A percentile compares a stretch with the other conserved stretches of the same genome.
These are phyloP conservation scores for Calameuta idolon DNA, from an alignment of 2,888 invertebrate genomes.

Conservation along the genomic window DNA sequence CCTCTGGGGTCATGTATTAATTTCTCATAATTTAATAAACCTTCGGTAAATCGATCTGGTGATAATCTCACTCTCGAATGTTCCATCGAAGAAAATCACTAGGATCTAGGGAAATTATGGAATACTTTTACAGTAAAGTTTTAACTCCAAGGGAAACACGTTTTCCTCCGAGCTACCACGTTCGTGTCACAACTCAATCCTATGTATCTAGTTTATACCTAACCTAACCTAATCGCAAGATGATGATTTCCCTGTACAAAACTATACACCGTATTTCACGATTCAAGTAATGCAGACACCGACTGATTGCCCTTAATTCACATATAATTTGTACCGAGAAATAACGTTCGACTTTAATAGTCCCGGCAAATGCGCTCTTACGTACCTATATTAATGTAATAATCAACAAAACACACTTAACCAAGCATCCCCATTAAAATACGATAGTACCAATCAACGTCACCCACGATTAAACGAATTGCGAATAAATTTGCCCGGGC, in stretches of 20 bases:
- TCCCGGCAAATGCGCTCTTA: neutral
- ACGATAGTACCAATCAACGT: neutral
- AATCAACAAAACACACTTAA: slow-evolving; percentile 4
- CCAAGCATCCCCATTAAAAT: neutral
- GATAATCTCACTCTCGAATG: no score
- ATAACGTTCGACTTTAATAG: neutral
- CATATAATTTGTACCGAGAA: slow-evolving; percentile 45
- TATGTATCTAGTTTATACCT: neutral
- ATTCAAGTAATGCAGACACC: neutral
- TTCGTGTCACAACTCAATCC: neutral
- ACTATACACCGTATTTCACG: neutral
- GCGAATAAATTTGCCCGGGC: neutral
- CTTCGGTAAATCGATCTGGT: no score
- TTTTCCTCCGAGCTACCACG: neutral
- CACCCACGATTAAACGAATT: neutral
- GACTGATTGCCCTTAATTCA: slow-evolving; percentile 54
- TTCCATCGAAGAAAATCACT: no score
- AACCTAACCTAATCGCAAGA: neutral
- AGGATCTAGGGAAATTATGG: neutral
- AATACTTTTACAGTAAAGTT: neutral
- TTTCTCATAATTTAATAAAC: neutral
- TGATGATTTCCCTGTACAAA: neutral
- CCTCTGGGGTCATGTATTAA: neutral
- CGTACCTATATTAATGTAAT: slow-evolving; percentile 12
- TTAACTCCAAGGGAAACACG: neutral